Percentiles rank a stretch among this genome's conserved stretches.
These are phyloP conservation scores for Abrostola tripartita DNA, from an alignment of 2,888 invertebrate species.

Conservation along the genomic window DNA sequence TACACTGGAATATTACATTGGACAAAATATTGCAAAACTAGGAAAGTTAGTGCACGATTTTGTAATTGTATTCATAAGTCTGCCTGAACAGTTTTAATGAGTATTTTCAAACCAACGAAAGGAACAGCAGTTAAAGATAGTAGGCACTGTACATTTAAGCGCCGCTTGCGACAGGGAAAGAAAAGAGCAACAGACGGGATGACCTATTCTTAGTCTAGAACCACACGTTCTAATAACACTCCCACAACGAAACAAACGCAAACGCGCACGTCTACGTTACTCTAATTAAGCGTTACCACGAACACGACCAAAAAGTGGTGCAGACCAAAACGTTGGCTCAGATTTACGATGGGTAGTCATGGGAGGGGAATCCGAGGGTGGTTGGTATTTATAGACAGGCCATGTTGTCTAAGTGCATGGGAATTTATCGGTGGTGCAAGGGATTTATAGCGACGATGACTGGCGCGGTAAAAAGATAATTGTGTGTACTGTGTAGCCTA, in stretches of 20 bases:
- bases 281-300: constrained; percentile 61
- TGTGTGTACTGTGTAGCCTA: constrained; percentile 13
- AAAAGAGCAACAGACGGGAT: constrained; percentile 1
- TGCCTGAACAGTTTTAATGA: no score
- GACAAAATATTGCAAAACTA: no score
- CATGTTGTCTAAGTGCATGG: constrained; percentile 55
- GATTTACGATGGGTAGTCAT: constrained; percentile 65
- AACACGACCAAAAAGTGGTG: constrained; percentile 48
- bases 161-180: constrained; percentile 6
- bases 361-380: constrained; percentile 71
- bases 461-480: constrained; percentile 34
- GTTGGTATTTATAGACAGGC: constrained; percentile 69
- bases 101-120: no score
- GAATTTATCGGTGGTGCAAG: constrained; percentile 51
- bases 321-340: constrained; percentile 50
- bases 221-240: constrained; percentile 17
- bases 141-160: constrained; percentile 6
- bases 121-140: background rate
- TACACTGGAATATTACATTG: no score
- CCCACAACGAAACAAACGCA: constrained; percentile 23
- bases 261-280: constrained; percentile 38
- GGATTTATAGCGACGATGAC: constrained; percentile 42
- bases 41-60: no score
- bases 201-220: constrained; percentile 30
- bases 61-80: no score